Base-by-base conservation (phyloP, 2,888 invertebrate genomes). In the Oscheius sp. region DNA sequence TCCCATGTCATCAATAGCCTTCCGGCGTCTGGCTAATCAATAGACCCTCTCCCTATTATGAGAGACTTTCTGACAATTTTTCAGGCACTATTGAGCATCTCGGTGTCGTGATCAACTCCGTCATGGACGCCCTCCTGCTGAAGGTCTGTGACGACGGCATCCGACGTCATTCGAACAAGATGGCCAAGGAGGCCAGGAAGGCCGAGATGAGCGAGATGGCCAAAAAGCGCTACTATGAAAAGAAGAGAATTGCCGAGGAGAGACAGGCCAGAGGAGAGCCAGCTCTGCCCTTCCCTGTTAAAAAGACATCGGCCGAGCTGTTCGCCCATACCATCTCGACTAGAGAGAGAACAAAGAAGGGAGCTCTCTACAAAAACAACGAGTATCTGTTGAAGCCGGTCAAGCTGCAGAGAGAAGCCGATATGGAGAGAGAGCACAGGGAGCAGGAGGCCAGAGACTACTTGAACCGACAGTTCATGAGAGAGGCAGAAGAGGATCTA, bases 61-160 rank as follows among this genome's bases (percentile, higher is more conserved):
- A 9, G 50, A 50, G 50, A 50, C 10, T 29, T 21, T n/a, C 13
- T 59, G 42, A 7, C 42, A 3, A 42, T 42, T 7, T 3, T 42
- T 42, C 42, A 42, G 42, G 42, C 42, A 53, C 57, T 5, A 37
- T 53, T n/a, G 76, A 76, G 53, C 74, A 76, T n/a, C 48, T 76
- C 3, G 76, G 76, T 2, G 48, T 66, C n/a, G 51, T 47, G 0
- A 72, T 82, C 47, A 77, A 50, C 29, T 58, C 51, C 4, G 74
- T 75, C 11, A 32, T 77, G 60, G 77, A 80, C 21, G n/a, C 10
- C 11, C 11, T 81, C 13, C 60, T 81, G 29, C 60, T 75, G 21
- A 57, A 70, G 62, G 79, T 82, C 5, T 82, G 82, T 48, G 32
- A 68, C 1, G 82, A 82, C 59, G 82, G 82, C 1, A 74, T 82